Base-by-base conservation (phyloP, 2,888 invertebrate species). In the Gymnoscelis rufifasciata region DNA sequence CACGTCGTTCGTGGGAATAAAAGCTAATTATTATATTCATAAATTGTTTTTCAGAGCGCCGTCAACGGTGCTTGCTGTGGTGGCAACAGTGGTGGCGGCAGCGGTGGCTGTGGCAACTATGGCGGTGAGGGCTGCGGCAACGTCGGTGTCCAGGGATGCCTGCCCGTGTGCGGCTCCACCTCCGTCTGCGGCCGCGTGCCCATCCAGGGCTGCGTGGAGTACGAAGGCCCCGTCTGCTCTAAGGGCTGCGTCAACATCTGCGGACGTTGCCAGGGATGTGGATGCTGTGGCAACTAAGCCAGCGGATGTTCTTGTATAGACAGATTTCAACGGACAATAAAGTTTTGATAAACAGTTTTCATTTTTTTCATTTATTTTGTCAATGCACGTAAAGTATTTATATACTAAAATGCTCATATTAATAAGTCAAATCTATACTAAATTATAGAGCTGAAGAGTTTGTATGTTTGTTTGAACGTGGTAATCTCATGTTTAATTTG, bases 101-200 rank as follows among this genome's bases (percentile, higher is more conserved):
- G 39, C 15, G 23, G 24, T 7, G 15, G 27, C 19, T 35, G 52
- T 43, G 10, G 49, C 43, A 23, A 15, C 3, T 63, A 60, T 51
- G 58, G 60, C 42, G 60, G 59, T 27, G 35, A 43, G 24, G 66
- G 66, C 27, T 38, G 42, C 45, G 66, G 65, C 30, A 56, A 58
- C 51, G 52, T 59, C 29, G 62, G 54, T 26, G 58, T 60, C 29
- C 53, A 51, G 7, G 61, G 64, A 0, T 59, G 56, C 39, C 54
- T 61, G 38, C 61, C 62, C 43, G 62, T 69, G 11, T 45, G 50
- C 27, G 72, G 74, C 15, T 47, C 56, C 40, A 67, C 71, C 39
- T 47, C 51, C 3, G 50, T 60, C 43, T 52, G 51, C n/a, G 74
- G 64, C 27, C 58, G 57, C 52, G 68, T 74, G 33, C 73, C 72